phyloP scores from a whole-genome alignment of 2,888 invertebrate species.

The Heliconius ismenius region DNA sequence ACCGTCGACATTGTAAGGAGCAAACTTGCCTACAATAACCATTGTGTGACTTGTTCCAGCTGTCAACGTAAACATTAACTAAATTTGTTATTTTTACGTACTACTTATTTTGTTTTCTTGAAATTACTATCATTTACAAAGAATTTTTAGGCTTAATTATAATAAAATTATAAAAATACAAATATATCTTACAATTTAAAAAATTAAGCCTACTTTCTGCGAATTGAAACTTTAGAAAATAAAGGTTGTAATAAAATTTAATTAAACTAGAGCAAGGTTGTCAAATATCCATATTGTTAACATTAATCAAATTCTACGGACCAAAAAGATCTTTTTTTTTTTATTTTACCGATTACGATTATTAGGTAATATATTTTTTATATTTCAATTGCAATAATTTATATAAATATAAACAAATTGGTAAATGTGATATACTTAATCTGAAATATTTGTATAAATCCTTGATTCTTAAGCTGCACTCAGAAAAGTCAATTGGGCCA shows the following conservation, averaged over 20 bases:
- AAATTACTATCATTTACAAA: background rate
- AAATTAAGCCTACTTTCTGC: background rate
- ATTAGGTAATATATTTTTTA: background rate
- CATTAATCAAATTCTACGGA: background rate
- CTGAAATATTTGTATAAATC: background rate
- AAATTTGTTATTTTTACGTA: background rate
- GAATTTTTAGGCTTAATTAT: background rate
- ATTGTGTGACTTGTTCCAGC: conserved; percentile 6
- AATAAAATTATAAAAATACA: background rate
- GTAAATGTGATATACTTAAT: conserved; percentile 7
- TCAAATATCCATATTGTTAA: background rate
- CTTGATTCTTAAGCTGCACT: background rate
- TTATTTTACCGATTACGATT: background rate
- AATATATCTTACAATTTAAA: background rate
- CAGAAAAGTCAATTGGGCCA: background rate
- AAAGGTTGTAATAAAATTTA: background rate
- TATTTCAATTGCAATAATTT: background rate
- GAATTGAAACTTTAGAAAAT: background rate
- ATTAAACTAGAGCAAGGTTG: background rate
- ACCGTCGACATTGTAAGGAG: conserved; percentile 5
- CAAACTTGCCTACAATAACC: conserved; percentile 14
- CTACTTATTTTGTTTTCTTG: background rate
- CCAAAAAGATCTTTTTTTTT: background rate
- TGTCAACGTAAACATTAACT: background rate
- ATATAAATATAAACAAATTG: conserved; percentile 2